Percentiles rank a stretch among this genome's conserved stretches.
Conservation (phyloP, 2,888 invertebrate species). For the Euzophera pinguis region DNA sequence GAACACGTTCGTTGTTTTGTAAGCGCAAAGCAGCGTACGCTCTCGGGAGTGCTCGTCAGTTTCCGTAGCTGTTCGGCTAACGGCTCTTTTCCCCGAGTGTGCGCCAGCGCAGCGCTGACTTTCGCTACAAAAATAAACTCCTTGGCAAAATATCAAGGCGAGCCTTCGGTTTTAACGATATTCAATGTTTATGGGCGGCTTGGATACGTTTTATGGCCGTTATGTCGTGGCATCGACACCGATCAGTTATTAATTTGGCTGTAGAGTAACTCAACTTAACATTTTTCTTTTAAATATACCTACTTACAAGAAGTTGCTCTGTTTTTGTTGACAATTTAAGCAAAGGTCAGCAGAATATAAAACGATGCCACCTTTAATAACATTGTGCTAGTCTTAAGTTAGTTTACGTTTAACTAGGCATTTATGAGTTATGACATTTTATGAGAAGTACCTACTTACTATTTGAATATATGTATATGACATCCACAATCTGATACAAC, state of each 20-base stretch:
- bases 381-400: no score
- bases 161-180: slow-evolving; percentile 70
- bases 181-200: slow-evolving; percentile 64
- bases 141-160: slow-evolving; percentile 76
- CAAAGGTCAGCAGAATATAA: no score
- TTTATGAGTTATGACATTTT: no score
- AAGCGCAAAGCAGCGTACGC: slow-evolving; percentile 34
- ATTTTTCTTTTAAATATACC: no score
- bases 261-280: not conserved
- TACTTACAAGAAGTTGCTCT: no score
- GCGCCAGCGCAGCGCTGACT: slow-evolving; percentile 55
- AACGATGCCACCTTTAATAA: no score
- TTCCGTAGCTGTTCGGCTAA: slow-evolving; percentile 64
- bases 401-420: no score
- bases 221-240: slow-evolving; percentile 12
- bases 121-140: slow-evolving; percentile 78
- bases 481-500: no score
- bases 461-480: no score
- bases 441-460: no score
- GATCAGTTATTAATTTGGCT: slow-evolving; percentile 13
- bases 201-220: slow-evolving; percentile 17
- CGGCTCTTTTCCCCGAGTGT: slow-evolving; percentile 63
- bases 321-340: no score
- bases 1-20: slow-evolving; percentile 44
- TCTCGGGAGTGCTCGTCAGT: slow-evolving; percentile 57